A percentile compares a stretch with the other conserved stretches of the same genome.
These are phyloP conservation scores for Mergus octosetaceus DNA, from an alignment of 2,797 vertebrate genomes.

Conservation along the genomic window DNA sequence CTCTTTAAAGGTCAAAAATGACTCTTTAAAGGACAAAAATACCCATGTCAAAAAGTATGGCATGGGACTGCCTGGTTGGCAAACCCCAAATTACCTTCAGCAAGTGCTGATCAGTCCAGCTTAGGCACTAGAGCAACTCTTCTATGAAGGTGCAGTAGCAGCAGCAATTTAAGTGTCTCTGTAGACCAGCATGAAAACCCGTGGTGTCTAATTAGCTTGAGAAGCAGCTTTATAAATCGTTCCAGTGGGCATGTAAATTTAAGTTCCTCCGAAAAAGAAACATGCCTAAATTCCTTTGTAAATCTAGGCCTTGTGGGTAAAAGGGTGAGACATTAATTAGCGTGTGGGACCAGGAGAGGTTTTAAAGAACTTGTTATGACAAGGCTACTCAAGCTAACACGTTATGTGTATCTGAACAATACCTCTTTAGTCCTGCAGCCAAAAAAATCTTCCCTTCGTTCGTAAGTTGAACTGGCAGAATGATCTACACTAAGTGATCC, in stretches of 20 bases:
- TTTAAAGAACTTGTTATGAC: slow-evolving; percentile 20
- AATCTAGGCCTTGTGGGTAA: background rate
- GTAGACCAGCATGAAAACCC: background rate
- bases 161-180: background rate
- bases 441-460: background rate
- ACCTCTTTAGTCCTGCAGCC: background rate
- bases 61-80: background rate
- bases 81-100: background rate
- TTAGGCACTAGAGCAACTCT: background rate
- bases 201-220: background rate
- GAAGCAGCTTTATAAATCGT: background rate
- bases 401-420: background rate
- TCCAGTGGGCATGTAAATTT: background rate
- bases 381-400: background rate
- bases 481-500: slow-evolving; percentile 15
- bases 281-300: background rate
- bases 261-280: background rate
- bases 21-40: background rate
- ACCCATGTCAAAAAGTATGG: background rate
- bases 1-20: background rate
- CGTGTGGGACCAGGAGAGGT: background rate
- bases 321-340: background rate
- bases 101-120: background rate
- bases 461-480: background rate
- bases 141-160: background rate